Evolutionary conservation across 1,140 invertebrate genomes (phyloP), one percentile per base, ranked within the genome.

Genomic region (Heliconius himera): DNA sequence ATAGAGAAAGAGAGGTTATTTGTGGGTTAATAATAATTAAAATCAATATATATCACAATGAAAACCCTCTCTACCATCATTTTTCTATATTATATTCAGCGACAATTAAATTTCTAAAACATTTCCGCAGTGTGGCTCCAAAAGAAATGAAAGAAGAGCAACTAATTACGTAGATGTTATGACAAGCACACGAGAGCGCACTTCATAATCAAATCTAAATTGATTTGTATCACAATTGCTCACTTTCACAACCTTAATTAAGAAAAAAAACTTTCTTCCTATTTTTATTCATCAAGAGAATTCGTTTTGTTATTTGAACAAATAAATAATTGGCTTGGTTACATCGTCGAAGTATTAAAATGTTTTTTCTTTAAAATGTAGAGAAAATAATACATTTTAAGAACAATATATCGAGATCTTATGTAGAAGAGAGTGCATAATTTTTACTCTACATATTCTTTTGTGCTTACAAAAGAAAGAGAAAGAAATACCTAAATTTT

Each of bases 161-260:
- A 18, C 26, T 77, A 77, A 77, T 77, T 77, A 77, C 76, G 46
- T 5, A 46, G 78, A 74, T 79, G 78, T 74, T 74, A 74, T 74
- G 73, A 79, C 66, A 79, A 79, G 41, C 60, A 70, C 73, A 79
- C 78, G 73, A 79, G 73, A 70, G 60, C 60, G 70, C 60, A 75
- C 78, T 74, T 74, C 71, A 66, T 74, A 74, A 74, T 79, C 56
- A 70, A 79, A 79, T 22, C 49, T 49, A 74, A 74, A 79, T 79
- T 74, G 78, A 79, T 79, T 74, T 46, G 73, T 51, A 79, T 75
- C 78, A 74, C 78, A 51, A 74, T 74, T 74, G 56, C 46, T 74
- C 73, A 74, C 78, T 79, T 74, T 79, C 78, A 36, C 60, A 79
- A 79, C 73, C 46, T 79, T 79, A 75, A 79, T 79, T 79, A 79